Evolutionary conservation across 2,797 vertebrate species (phyloP).

Genomic region (Lepus oiostolus): DNA sequence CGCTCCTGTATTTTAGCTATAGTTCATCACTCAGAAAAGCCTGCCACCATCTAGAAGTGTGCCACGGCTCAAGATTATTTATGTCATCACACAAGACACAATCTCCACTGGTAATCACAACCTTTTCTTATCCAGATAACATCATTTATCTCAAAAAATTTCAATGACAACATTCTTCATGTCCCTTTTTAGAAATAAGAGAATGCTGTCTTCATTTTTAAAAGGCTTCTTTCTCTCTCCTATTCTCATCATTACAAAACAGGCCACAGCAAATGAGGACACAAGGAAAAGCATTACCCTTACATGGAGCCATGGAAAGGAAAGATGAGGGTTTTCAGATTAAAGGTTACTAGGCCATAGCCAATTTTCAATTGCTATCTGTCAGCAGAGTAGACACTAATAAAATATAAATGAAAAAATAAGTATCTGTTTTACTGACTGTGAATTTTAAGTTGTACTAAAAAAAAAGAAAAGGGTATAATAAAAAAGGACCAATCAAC

Average conservation of each 20-base stretch:
- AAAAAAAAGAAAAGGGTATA: neutral
- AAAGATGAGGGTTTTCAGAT: neutral
- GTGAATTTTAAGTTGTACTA: neutral
- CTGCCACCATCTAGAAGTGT: neutral
- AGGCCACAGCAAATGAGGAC: neutral
- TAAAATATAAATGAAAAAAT: neutral
- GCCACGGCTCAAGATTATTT: neutral
- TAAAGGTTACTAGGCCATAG: neutral
- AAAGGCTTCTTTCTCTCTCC: neutral
- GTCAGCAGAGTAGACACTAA: neutral
- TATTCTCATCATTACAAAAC: conserved; percentile 7
- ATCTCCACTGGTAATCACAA: neutral
- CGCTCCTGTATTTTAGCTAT: neutral
- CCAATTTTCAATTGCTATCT: neutral
- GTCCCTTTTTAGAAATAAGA: conserved; percentile 17
- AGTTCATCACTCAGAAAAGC: neutral
- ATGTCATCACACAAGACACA: neutral
- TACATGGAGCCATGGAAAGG: neutral
- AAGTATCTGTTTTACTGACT: neutral
- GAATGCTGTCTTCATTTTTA: neutral
- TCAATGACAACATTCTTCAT: neutral
- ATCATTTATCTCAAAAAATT: neutral
- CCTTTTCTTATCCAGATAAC: neutral
- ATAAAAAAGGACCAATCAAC: neutral
- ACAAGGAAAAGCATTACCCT: neutral